These are phyloP conservation scores for Esox lucius DNA, from an alignment of 2,797 vertebrate genomes.

Conservation along the genomic window DNA sequence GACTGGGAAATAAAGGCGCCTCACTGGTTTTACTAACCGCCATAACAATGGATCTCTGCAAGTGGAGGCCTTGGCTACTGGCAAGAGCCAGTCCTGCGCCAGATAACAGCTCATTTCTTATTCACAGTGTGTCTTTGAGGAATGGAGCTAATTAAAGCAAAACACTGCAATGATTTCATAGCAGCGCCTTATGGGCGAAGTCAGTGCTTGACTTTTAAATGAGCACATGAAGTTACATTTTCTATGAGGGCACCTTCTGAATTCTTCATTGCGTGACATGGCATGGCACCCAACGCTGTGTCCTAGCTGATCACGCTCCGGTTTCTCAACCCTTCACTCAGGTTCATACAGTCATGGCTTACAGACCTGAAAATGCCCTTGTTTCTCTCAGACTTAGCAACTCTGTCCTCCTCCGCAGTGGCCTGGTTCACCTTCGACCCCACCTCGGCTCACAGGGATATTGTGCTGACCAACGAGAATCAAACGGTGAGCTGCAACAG, in stretches of 20 bases:
- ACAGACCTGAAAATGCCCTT: neutral
- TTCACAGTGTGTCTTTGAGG: constrained; percentile 4
- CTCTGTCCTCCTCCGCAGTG: constrained; percentile 72
- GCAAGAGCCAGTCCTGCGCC: constrained; percentile 3
- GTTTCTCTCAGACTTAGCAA: neutral
- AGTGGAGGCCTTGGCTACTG: neutral
- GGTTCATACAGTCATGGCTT: neutral
- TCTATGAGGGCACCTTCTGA: constrained; percentile 1
- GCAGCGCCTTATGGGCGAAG: constrained; percentile 16
- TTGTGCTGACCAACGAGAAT: constrained; percentile 92
- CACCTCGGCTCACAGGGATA: constrained; percentile 91
- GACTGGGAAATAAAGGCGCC: neutral
- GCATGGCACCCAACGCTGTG: neutral
- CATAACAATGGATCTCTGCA: constrained; percentile 1
- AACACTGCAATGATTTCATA: constrained; percentile 1
- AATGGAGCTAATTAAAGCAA: constrained; percentile 23
- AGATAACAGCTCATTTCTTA: constrained; percentile 10
- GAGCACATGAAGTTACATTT: constrained; percentile 11
- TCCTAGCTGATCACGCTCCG: neutral
- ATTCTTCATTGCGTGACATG: constrained; percentile 21
- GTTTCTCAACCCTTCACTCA: neutral
- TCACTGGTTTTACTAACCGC: neutral
- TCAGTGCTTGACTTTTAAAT: constrained; percentile 25
- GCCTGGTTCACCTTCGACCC: constrained; percentile 98
- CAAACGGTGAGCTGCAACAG: constrained; percentile 94